Evolutionary conservation across 1,140 invertebrate genomes (phyloP), one percentile per base, ranked within the genome.

Genomic region (Achroia grisella): DNA sequence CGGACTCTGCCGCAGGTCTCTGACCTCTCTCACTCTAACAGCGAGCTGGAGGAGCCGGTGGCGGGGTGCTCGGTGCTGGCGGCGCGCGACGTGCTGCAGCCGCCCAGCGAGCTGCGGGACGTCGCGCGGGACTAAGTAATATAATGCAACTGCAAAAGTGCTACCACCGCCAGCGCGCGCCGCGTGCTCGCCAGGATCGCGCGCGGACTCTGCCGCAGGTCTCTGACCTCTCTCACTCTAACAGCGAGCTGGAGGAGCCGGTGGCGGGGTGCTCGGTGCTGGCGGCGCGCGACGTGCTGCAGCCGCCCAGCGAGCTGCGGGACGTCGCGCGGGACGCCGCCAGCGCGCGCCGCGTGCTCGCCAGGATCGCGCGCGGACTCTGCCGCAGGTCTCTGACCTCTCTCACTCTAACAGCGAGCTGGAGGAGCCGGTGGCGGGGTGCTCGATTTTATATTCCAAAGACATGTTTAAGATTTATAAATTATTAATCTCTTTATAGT

Each of bases 81-180:
- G 27, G 83, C 83, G 57, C 88, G 89, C 47, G 68, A 65, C 15
- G 76, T 89, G 28, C 63, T 61, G 42, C 71, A 86, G 43, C 73
- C 88, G 28, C 73, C 86, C 15, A 61, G 72, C 10, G 73, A 80
- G 35, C 56, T 90, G 27, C 72, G 66, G 35, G 52, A 83, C 27
- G 33, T 63, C 5, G 51, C 52, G 39, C 36, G 35, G 8, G 33
- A 31, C 3, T n/a, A n/a, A n/a, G n/a, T n/a, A n/a, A n/a, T n/a
- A n/a, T n/a, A n/a, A n/a, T n/a, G n/a, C n/a, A n/a, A n/a, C n/a
- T n/a, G n/a, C n/a, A n/a, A n/a, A n/a, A n/a, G n/a, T n/a, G n/a
- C n/a, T n/a, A n/a, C n/a, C n/a, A 44, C 27, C 23, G 34, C 32
- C 28, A 30, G 39, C 40, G 41, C 42, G 31, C 29, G 23, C 12